Conservation (phyloP, 1,140 invertebrate genomes). For the Drosophila nigromelanica region DNA sequence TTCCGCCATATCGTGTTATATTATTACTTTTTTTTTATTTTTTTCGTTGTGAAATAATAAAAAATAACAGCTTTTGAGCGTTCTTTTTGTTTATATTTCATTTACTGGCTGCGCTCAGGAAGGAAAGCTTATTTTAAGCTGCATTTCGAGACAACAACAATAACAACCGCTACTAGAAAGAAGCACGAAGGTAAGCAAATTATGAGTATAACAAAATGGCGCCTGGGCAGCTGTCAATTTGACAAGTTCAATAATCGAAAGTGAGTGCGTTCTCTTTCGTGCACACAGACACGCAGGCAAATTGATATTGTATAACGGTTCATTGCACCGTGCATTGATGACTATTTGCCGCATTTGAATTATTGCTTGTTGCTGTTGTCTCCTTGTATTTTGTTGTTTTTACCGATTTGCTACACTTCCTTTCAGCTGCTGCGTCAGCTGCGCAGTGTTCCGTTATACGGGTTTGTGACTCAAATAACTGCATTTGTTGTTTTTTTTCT, state of each 20-base stretch:
- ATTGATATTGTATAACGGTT: slow-evolving; percentile 70
- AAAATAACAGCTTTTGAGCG: slow-evolving; percentile 11
- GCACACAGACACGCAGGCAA: slow-evolving; percentile 21
- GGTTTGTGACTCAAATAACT: slow-evolving; percentile 68
- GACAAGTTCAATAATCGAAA: slow-evolving; percentile 79
- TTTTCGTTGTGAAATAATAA: slow-evolving; percentile 1
- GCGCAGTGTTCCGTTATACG: slow-evolving; percentile 64
- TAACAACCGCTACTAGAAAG: neutral
- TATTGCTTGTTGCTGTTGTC: slow-evolving; percentile 34
- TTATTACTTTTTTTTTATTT: slow-evolving; percentile 19
- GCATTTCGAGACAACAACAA: slow-evolving; percentile 30
- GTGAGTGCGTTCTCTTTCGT: slow-evolving; percentile 54
- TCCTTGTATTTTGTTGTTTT: slow-evolving; percentile 21
- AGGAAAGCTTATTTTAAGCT: slow-evolving; percentile 36
- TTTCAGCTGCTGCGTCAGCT: slow-evolving; percentile 54
- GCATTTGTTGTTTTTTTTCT: slow-evolving; percentile 10
- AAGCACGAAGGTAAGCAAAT: slow-evolving; percentile 18
- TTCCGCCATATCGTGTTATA: slow-evolving; percentile 29
- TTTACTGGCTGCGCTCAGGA: slow-evolving; percentile 3
- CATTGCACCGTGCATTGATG: slow-evolving; percentile 54
- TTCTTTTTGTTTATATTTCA: slow-evolving; percentile 33
- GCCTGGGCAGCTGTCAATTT: slow-evolving; percentile 38
- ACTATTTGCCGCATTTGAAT: slow-evolving; percentile 12
- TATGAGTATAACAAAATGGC: slow-evolving; percentile 24
- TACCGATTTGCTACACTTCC: slow-evolving; percentile 57